Evolutionary conservation across 2,113 vertebrate genomes (phyloP).

Genomic region (Nothoprocta perdicaria): DNA sequence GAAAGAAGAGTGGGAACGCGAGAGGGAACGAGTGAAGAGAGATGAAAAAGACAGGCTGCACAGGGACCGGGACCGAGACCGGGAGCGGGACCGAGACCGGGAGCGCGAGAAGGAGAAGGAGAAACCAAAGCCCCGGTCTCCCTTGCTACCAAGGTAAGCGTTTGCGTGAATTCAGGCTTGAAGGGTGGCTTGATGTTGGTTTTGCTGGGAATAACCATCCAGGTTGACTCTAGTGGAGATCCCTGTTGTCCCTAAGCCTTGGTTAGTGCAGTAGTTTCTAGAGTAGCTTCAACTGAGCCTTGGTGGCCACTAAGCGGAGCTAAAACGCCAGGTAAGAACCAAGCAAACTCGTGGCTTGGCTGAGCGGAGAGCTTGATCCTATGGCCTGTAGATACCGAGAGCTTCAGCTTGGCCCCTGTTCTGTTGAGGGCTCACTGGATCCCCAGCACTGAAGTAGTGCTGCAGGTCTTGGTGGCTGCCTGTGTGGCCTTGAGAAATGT

Average conservation of each 20-base stretch:
- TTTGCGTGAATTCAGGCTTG: fast-evolving
- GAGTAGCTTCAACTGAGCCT: neutral
- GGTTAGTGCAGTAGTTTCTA: fast-evolving
- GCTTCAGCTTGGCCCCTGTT: neutral
- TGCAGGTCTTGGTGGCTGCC: neutral
- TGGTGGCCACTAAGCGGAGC: slow-evolving; percentile 51
- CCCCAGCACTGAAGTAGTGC: neutral
- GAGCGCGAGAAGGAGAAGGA: slow-evolving; percentile 95
- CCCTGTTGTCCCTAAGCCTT: fast-evolving
- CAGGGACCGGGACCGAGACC: slow-evolving; percentile 68
- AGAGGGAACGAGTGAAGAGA: slow-evolving; percentile 77
- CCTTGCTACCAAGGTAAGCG: slow-evolving; percentile 86
- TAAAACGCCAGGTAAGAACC: neutral
- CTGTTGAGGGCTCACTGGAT: neutral
- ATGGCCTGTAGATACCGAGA: fast-evolving
- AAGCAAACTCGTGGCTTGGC: fast-evolving
- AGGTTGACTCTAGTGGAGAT: fast-evolving
- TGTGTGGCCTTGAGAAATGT: neutral
- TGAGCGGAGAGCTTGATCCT: neutral
- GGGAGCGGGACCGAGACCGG: slow-evolving; percentile 77
- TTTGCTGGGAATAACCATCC: neutral
- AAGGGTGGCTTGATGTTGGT: fast-evolving
- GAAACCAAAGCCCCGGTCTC: slow-evolving; percentile 87
- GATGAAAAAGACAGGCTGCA: slow-evolving; percentile 82
- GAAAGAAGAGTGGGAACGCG: slow-evolving; percentile 86